Evolutionary conservation across 2,888 invertebrate genomes (phyloP).

Genomic region (Hydrotaea diabolus): DNA sequence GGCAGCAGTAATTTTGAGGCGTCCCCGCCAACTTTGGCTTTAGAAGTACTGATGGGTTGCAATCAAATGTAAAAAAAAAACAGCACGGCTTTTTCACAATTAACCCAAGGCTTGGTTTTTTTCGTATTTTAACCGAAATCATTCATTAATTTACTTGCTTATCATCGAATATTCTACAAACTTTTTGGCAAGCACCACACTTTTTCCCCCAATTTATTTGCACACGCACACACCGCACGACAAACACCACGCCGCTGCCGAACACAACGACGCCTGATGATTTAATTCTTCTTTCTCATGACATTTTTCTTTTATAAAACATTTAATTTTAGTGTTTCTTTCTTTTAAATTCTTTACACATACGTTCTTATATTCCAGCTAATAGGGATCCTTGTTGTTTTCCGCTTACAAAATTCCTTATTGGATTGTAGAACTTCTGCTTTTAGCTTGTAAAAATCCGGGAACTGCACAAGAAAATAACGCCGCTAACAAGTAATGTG

Average conservation of each 20-base stretch:
- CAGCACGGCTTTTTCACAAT: background rate
- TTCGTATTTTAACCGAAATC: background rate
- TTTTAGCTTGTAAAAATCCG: slow-evolving; percentile 33
- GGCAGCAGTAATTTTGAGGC: slow-evolving; percentile 7
- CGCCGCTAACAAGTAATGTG: slow-evolving; percentile 47
- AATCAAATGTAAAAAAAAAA: background rate
- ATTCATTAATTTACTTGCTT: slow-evolving; percentile 13
- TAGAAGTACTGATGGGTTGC: background rate
- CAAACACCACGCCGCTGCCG: slow-evolving; percentile 4
- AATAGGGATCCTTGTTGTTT: slow-evolving; percentile 1
- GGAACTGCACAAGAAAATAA: slow-evolving; percentile 60
- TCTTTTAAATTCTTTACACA: slow-evolving; percentile 31
- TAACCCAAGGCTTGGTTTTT: background rate
- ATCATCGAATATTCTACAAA: slow-evolving; percentile 30
- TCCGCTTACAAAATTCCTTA: slow-evolving; percentile 39
- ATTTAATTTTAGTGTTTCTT: slow-evolving; percentile 20
- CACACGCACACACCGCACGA: slow-evolving; percentile 13
- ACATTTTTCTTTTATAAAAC: background rate
- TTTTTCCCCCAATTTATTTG: slow-evolving; percentile 22
- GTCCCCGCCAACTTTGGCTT: slow-evolving; percentile 49
- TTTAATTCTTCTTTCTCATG: slow-evolving; percentile 9
- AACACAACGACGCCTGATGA: slow-evolving; percentile 11
- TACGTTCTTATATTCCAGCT: slow-evolving; percentile 40
- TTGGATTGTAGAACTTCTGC: slow-evolving; percentile 28
- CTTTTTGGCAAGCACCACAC: slow-evolving; percentile 36